Evolutionary conservation across 2,113 vertebrate genomes (phyloP).

Genomic region (Uropsilus gracilis): DNA sequence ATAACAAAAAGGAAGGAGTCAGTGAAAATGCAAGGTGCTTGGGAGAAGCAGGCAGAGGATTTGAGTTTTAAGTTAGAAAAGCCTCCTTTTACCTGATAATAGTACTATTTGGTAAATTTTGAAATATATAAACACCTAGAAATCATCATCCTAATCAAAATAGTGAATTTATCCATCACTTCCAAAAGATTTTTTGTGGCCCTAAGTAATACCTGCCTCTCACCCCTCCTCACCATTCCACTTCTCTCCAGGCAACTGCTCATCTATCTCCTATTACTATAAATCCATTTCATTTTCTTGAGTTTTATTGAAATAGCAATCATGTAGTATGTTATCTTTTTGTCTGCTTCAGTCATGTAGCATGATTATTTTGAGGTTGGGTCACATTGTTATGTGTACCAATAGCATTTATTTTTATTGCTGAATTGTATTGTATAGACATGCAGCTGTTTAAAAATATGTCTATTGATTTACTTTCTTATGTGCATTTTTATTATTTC

Average conservation of each 20-base stretch:
- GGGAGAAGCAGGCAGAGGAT: no score
- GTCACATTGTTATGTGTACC: neutral
- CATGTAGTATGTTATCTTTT: neutral
- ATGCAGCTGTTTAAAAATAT: neutral
- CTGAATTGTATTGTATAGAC: neutral
- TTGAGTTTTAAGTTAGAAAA: no score
- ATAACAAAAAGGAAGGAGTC: no score
- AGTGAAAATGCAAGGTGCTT: no score
- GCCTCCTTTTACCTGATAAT: no score
- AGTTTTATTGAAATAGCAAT: neutral
- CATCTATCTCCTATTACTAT: neutral
- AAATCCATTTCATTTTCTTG: neutral
- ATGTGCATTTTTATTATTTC: neutral
- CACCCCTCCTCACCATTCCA: fast-evolving
- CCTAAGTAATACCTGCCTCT: neutral
- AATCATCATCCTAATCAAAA: neutral
- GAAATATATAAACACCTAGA: neutral
- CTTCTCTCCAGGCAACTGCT: neutral
- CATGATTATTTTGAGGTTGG: neutral
- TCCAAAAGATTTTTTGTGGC: neutral
- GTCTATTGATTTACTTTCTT: neutral
- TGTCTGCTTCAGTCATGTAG: neutral
- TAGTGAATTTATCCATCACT: neutral
- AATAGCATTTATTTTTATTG: neutral
- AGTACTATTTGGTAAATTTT: neutral